Percentiles rank a stretch among this genome's conserved stretches.
phyloP scores from a whole-genome alignment of 2,888 invertebrate species.

The Dynastes maya region DNA sequence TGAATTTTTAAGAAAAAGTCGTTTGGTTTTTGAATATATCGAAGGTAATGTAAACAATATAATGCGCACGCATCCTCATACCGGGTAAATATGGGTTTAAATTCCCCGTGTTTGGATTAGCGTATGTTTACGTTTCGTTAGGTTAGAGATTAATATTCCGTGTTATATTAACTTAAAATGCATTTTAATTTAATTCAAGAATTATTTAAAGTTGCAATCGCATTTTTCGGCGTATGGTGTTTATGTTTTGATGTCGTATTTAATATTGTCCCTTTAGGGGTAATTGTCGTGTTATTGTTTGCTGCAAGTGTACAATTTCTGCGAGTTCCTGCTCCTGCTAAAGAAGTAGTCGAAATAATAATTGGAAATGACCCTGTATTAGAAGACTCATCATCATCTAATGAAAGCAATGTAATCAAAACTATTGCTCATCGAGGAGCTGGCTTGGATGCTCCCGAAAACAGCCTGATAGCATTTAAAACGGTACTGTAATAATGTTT shows the following conservation, averaged over 20 bases:
- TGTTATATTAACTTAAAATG: conserved; percentile 3
- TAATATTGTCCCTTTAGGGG: conserved; percentile 63
- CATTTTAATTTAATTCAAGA: conserved; percentile 29
- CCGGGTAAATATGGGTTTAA: not conserved
- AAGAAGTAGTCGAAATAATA: conserved; percentile 71
- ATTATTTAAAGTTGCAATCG: conserved; percentile 32
- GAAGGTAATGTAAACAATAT: conserved; percentile 22
- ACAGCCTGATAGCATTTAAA: conserved; percentile 82
- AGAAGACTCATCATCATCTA: conserved; percentile 69
- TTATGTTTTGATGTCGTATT: conserved; percentile 63
- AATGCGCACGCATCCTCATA: conserved; percentile 14
- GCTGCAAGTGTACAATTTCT: conserved; percentile 70
- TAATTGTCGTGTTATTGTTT: conserved; percentile 61
- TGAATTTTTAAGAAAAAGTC: not conserved
- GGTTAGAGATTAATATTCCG: not conserved
- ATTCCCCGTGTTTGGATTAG: not conserved
- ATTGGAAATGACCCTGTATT: conserved; percentile 71
- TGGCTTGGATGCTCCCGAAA: conserved; percentile 85
- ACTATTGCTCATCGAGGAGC: conserved; percentile 85
- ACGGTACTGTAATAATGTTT: conserved; percentile 69
- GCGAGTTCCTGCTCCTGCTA: conserved; percentile 71
- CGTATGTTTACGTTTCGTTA: no score
- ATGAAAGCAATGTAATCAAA: conserved; percentile 71
- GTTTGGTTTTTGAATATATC: not conserved
- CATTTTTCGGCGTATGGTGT: conserved; percentile 60